A percentile compares a stretch with the other conserved stretches of the same genome.
Evolutionary conservation across 2,888 invertebrate species (phyloP).

Genomic region (Zygaena filipendulae): DNA sequence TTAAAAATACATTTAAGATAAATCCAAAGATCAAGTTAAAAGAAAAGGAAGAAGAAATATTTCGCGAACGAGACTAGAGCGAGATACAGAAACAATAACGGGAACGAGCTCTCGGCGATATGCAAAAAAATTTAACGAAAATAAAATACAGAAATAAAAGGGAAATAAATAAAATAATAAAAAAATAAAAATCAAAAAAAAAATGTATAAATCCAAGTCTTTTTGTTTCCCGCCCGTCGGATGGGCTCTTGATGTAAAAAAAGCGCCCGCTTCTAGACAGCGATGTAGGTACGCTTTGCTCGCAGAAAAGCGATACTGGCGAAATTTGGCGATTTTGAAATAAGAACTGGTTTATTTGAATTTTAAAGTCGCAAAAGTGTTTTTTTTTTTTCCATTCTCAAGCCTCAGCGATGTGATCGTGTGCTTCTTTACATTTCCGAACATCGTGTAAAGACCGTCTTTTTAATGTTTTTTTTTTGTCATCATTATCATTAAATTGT

Average conservation of each 20-base stretch:
- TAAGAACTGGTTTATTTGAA: not conserved
- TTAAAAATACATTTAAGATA: no score
- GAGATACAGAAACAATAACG: conserved; percentile 34
- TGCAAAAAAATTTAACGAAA: conserved; percentile 58
- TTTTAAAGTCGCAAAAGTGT: no score
- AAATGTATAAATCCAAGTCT: conserved; percentile 64
- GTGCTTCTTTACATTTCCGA: no score
- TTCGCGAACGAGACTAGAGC: not conserved
- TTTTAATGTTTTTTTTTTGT: no score
- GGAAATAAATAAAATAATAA: conserved; percentile 67
- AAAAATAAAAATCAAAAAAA: conserved; percentile 64
- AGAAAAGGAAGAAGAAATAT: no score
- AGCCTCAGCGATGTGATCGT: no score
- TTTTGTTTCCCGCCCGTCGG: conserved; percentile 62
- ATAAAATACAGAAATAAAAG: conserved; percentile 52
- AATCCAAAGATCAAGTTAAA: no score
- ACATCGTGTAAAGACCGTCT: no score
- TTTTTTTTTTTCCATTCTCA: no score
- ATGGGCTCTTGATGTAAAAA: conserved; percentile 63
- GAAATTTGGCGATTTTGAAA: conserved; percentile 16
- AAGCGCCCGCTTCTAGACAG: conserved; percentile 67
- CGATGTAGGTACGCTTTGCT: conserved; percentile 31
- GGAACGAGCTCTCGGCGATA: conserved; percentile 32
- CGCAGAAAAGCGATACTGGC: conserved; percentile 26
- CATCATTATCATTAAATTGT: no score